These are phyloP conservation scores for Ctenodactylus gundi DNA, from an alignment of 2,113 vertebrate species.

Conservation along the genomic window DNA sequence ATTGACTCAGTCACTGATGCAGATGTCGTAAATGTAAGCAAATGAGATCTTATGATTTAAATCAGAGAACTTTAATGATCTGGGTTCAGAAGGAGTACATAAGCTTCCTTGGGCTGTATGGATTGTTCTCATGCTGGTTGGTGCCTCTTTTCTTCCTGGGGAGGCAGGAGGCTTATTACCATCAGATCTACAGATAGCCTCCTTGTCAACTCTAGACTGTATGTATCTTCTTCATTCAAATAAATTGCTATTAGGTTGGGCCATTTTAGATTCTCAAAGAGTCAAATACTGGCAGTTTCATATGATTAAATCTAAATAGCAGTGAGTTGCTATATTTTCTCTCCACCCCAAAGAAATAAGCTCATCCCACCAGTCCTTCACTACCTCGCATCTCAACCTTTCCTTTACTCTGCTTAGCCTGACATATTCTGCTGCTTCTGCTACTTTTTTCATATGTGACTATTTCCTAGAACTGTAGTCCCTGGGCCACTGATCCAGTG, in stretches of 20 bases:
- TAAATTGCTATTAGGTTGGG: not conserved
- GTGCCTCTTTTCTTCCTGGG: not conserved
- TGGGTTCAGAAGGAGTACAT: not conserved
- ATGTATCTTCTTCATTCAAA: not conserved
- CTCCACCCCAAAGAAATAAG: not conserved
- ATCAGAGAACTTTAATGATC: not conserved
- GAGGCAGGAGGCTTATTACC: not conserved
- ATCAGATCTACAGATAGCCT: not conserved
- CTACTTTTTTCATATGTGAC: not conserved
- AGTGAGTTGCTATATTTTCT: not conserved
- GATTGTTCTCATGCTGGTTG: not conserved
- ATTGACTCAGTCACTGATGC: constrained; percentile 90
- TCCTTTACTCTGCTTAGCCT: not conserved
- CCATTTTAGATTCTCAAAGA: not conserved
- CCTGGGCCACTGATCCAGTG: no score
- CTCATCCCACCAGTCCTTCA: not conserved
- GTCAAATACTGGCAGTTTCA: not conserved
- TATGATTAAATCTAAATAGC: not conserved
- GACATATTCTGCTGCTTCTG: not conserved
- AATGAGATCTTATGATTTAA: not conserved
- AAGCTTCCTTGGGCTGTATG: not conserved
- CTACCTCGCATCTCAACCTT: not conserved
- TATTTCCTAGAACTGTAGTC: no score
- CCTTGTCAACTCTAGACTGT: not conserved
- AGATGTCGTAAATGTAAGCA: constrained; percentile 93